These are phyloP conservation scores for Amphimedon queenslandica DNA, from an alignment of 37 sponge, comb jelly and placozoan genomes.

Conservation along the genomic window DNA sequence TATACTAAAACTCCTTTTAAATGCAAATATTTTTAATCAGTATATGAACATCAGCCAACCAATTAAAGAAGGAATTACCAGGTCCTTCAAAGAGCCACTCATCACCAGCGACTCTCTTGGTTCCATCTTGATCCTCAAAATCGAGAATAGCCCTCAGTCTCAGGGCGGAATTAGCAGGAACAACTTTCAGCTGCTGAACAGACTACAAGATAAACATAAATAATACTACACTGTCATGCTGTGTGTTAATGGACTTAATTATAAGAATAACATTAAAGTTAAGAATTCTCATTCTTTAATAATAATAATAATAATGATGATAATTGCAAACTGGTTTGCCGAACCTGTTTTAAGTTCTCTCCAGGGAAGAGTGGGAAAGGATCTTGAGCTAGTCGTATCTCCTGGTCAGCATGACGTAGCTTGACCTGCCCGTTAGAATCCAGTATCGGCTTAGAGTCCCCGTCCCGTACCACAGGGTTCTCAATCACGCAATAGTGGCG, in stretches of 20 bases:
- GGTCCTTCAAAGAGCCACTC: slow-evolving; percentile 99
- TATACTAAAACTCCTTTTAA: no score
- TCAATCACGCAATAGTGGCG: slow-evolving; percentile 97
- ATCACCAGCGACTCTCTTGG: slow-evolving; percentile 89
- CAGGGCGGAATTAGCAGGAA: slow-evolving; percentile 95
- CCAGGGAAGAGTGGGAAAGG: slow-evolving; percentile 99
- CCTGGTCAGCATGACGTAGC: slow-evolving; percentile 96
- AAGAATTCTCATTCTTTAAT: no score
- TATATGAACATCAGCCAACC: no score
- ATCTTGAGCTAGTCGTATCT: slow-evolving; percentile 94
- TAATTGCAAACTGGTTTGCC: neutral
- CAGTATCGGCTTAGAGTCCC: slow-evolving; percentile 61
- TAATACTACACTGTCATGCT: no score
- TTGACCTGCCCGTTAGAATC: slow-evolving; percentile 88
- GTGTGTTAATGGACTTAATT: no score
- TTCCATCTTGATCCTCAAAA: slow-evolving; percentile 80
- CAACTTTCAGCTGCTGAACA: slow-evolving; percentile 88
- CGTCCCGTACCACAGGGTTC: slow-evolving; percentile 88
- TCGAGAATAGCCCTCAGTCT: slow-evolving; percentile 90
- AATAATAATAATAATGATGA: neutral
- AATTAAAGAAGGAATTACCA: no score
- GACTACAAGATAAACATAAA: slow-evolving; percentile 6
- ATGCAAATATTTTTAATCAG: no score
- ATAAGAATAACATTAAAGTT: no score
- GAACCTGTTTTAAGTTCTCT: slow-evolving; percentile 77